These are phyloP conservation scores for Agapornis canus DNA, from an alignment of 2,797 vertebrate species.

Conservation along the genomic window DNA sequence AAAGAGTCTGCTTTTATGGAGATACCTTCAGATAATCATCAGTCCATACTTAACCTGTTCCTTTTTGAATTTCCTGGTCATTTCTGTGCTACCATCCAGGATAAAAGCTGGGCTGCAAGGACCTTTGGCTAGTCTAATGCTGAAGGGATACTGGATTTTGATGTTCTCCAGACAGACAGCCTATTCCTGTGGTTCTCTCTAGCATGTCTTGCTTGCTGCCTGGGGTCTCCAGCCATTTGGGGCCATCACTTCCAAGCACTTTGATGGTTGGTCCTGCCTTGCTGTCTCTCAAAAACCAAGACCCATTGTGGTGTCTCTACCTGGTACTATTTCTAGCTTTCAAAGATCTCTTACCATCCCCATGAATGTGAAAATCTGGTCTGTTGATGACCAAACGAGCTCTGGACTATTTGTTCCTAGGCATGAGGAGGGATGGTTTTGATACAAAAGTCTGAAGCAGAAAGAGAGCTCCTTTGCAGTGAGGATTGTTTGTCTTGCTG, in stretches of 20 bases:
- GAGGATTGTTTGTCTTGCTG: background rate
- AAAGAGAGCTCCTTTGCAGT: background rate
- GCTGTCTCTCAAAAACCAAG: background rate
- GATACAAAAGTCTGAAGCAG: background rate
- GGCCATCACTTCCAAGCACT: background rate
- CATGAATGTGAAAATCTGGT: background rate
- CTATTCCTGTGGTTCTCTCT: background rate
- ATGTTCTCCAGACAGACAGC: background rate
- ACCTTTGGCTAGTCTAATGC: background rate
- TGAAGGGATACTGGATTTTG: background rate
- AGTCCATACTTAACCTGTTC: background rate
- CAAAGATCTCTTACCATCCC: background rate
- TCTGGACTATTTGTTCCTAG: background rate
- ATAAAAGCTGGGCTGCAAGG: background rate
- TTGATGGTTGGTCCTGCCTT: fast-evolving
- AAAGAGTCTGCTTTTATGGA: background rate
- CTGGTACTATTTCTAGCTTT: background rate
- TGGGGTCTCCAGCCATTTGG: background rate
- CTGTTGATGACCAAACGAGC: background rate
- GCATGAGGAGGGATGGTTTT: background rate
- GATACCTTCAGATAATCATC: background rate
- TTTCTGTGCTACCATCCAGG: background rate
- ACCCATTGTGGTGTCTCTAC: background rate
- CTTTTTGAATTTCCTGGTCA: background rate
- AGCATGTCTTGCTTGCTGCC: background rate